Evolutionary conservation across 2,888 invertebrate species (phyloP).

Genomic region (Linnaemya tessellans): DNA sequence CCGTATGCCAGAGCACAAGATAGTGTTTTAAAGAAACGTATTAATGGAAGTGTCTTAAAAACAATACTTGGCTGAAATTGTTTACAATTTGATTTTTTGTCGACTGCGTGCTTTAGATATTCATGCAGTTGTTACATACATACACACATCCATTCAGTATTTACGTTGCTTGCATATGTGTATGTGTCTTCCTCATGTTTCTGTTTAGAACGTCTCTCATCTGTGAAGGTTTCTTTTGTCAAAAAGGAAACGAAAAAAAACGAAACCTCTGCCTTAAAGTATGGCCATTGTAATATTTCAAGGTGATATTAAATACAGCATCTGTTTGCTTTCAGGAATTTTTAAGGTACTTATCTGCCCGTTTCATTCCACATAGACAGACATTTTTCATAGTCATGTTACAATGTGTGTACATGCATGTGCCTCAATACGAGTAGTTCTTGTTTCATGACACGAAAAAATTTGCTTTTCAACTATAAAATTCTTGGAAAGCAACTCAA

Average conservation of each 20-base stretch:
- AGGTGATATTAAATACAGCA: neutral
- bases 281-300: neutral
- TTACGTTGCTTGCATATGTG: neutral
- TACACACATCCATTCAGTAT: neutral
- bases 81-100: no score
- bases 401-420: neutral
- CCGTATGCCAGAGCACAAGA: no score
- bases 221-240: neutral
- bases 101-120: neutral
- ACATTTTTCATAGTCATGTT: neutral
- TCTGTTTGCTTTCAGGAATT: neutral
- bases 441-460: neutral
- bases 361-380: neutral
- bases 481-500: neutral
- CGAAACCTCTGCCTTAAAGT: neutral
- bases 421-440: neutral
- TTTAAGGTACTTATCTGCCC: neutral
- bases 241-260: neutral
- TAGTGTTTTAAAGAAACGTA: no score
- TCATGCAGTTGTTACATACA: neutral
- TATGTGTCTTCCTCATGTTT: neutral
- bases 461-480: neutral
- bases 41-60: no score
- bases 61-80: no score
- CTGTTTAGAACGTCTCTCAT: neutral